phyloP scores from a whole-genome alignment of 2,113 vertebrate species.

The Actenoides lindsayi region DNA sequence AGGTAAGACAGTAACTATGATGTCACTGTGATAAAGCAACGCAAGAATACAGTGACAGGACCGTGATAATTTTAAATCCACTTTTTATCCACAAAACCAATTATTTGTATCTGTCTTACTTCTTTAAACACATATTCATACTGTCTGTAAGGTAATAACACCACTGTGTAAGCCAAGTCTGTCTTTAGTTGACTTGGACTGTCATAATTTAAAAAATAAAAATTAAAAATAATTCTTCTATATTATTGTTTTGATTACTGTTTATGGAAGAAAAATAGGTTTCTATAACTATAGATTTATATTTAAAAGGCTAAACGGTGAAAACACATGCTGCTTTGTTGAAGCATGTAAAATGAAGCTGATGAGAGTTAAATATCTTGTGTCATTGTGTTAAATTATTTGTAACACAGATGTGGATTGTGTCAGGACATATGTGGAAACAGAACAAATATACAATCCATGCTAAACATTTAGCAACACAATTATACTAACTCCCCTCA shows the following conservation, averaged over 20 bases:
- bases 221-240: neutral
- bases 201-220: neutral
- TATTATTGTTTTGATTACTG: neutral
- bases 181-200: neutral
- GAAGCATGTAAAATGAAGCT: neutral
- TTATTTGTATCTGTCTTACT: neutral
- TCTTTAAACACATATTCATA: neutral
- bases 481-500: neutral
- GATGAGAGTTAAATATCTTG: slow-evolving; percentile 3
- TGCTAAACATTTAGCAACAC: neutral
- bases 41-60: neutral
- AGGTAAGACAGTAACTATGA: neutral
- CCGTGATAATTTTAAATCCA: neutral
- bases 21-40: neutral
- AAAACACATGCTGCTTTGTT: neutral
- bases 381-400: neutral
- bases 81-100: neutral
- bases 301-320: neutral
- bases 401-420: slow-evolving; percentile 10
- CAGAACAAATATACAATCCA: neutral
- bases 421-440: neutral
- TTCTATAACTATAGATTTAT: neutral
- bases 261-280: neutral
- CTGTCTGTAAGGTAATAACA: neutral
- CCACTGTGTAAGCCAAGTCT: neutral